Evolutionary conservation across 2,113 vertebrate species (phyloP), one percentile per base, ranked within the genome.

Genomic region (Gila orcuttii): DNA sequence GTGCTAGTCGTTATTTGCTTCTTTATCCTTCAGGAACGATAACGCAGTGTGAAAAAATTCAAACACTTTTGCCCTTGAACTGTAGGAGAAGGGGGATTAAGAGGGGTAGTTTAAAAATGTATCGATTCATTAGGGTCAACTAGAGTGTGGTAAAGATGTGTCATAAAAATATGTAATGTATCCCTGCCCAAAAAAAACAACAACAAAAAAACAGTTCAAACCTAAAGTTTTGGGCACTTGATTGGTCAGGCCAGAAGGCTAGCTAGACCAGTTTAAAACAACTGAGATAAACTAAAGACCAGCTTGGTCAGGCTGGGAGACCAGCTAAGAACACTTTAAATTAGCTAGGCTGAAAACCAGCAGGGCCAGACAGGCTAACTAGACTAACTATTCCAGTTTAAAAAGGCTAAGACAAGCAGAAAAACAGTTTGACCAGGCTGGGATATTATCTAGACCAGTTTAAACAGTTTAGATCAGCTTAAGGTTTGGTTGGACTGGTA

Each of bases 21-120:
- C 73, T 83, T 91, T 88, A 88, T 91, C 62, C 86, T 12, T 78
- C 71, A 87, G 23, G 36, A 75, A 68, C 11, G 1, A 85, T 88
- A 80, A 88, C 79, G 7, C 6, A 6, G 82, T 85, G 80, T 76
- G 55, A 87, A 89, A 88, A 47, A 59, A 33, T n/a, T n/a, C n/a
- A n/a, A 87, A 83, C n/a, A 23, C 36, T 85, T 62, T 79, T 42
- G 82, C 57, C 83, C 31, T 31, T n/a, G 6, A 45, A 77, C 17
- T 55, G 23, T 8, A 25, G 59, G 57, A 83, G 68, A 85, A 69
- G 50, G 21, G 8, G 25, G 19, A 23, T 57, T 52, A 28, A 76
- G 59, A 85, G 1, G 39, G 28, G 28, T 28, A 66, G 74, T 19
- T 28, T 79, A 79, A 71, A 55, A 66, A 69, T 28, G 50, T 39